A percentile compares a stretch with the other conserved stretches of the same genome.
Conservation (phyloP, 37 sponge, comb jelly and placozoan species). For the Lycopodina hypogea region DNA sequence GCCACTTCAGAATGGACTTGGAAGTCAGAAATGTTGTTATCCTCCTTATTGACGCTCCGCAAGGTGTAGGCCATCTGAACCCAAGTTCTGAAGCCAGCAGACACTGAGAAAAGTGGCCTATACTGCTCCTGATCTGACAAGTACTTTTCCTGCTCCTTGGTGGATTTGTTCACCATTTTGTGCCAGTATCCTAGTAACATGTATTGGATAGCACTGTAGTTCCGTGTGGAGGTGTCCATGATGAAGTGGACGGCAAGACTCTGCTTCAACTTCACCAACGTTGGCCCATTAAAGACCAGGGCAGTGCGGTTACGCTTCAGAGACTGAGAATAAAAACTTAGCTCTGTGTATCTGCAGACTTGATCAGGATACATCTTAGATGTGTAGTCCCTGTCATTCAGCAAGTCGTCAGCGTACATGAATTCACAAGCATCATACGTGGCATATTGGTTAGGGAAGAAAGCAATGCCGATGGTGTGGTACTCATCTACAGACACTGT, state of each 20-base stretch:
- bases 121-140: conserved; percentile 19
- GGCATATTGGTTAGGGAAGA: conserved; percentile 35
- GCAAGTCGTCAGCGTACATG: conserved; percentile 40
- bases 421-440: conserved; percentile 27
- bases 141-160: neutral
- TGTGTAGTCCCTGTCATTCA: neutral
- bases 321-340: conserved; percentile 31
- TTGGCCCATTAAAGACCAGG: conserved; percentile 54
- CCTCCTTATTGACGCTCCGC: neutral
- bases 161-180: neutral
- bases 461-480: conserved; percentile 38
- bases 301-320: conserved; percentile 13
- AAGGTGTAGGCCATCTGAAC: conserved; percentile 40
- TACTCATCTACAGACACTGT: conserved; percentile 16
- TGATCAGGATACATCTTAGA: neutral
- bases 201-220: conserved; percentile 50
- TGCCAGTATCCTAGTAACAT: conserved; percentile 28
- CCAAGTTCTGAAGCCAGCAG: conserved; percentile 49
- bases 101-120: conserved; percentile 20
- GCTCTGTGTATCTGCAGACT: conserved; percentile 7
- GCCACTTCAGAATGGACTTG: conserved; percentile 9
- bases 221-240: conserved; percentile 29
- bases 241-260: conserved; percentile 32
- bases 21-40: conserved; percentile 20
- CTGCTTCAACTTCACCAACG: conserved; percentile 32